These are phyloP conservation scores for Probaryconus sp. DNA, from an alignment of 1,140 invertebrate species.

Conservation along the genomic window DNA sequence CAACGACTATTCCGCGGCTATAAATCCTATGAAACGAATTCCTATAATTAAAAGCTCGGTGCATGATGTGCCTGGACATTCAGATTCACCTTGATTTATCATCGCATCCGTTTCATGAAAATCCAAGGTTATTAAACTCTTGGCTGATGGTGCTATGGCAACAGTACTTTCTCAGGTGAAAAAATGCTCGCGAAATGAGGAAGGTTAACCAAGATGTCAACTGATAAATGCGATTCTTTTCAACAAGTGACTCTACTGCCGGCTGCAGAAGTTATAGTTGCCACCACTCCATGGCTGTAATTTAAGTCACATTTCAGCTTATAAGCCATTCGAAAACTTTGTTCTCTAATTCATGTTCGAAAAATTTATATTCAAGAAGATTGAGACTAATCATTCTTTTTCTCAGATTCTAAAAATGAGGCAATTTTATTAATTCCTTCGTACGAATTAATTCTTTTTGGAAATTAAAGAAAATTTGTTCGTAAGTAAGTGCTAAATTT, in stretches of 20 bases:
- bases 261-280: constrained; percentile 52
- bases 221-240: constrained; percentile 63
- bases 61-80: constrained; percentile 7
- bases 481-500: too few relatives aligned
- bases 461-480: too few relatives aligned
- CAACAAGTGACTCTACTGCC: constrained; percentile 44
- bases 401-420: too few relatives aligned
- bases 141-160: constrained; percentile 25
- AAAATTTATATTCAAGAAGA: too few relatives aligned
- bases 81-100: constrained; percentile 54
- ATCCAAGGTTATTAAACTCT: constrained; percentile 61
- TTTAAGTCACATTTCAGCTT: too few relatives aligned
- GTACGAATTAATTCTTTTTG: too few relatives aligned
- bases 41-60: constrained; percentile 39
- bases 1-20: constrained; percentile 12
- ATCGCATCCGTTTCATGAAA: constrained; percentile 47
- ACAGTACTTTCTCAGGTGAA: constrained; percentile 4
- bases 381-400: too few relatives aligned
- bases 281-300: too few relatives aligned
- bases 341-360: too few relatives aligned
- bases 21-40: constrained; percentile 15
- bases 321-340: too few relatives aligned
- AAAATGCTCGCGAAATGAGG: constrained; percentile 30
- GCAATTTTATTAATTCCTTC: too few relatives aligned
- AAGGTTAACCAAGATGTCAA: constrained; percentile 12